Evolutionary conservation across 2,888 invertebrate species (phyloP), one percentile per base, ranked within the genome.

Genomic region (Ichneumoninae sp.): DNA sequence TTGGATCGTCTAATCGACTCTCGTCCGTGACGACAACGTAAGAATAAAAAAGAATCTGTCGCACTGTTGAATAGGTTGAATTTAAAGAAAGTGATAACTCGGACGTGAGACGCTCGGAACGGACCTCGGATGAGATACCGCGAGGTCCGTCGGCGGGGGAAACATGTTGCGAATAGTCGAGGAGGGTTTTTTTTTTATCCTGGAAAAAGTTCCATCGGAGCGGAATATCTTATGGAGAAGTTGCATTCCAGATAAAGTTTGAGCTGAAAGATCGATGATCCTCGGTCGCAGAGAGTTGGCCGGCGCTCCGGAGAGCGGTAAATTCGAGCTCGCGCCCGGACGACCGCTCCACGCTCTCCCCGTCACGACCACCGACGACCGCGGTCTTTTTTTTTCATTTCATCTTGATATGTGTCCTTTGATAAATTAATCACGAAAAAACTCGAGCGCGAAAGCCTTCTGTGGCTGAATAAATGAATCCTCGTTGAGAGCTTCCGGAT

Each of bases 371-470:
- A 1, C 40, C 40, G 2, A 40, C 40, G 40, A 40, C 44, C 60
- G 26, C 44, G 33, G 33, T 26, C 44, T 22, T 30, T n/a, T 60
- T 60, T 50, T 44, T 62, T 47, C 30, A 2, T 13, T 16, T 22
- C 7, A n/a, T 74, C 30, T n/a, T 33, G 62, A 62, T 62, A 62
- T n/a, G 30, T 33, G 30, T 62, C 62, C 62, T 30, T 30, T 62
- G 74, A 74, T 74, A 74, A 50, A 74, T 50, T 13, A 62, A 62
- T 62, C 30, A 30, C 62, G n/a, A 33, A 62, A 62, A 33, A 33
- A 30, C 1, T 62, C 33, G 30, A 16, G 30, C n/a, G 33, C 62
- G 62, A 33, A n/a, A 62, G 13, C 6, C 62, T 33, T 7, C 16
- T 33, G 33, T 3, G 62, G 62, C 62, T 16, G 30, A 62, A 13